These are phyloP conservation scores for Aspiorhynchus laticeps DNA, from an alignment of 2,113 vertebrate species.

Conservation along the genomic window DNA sequence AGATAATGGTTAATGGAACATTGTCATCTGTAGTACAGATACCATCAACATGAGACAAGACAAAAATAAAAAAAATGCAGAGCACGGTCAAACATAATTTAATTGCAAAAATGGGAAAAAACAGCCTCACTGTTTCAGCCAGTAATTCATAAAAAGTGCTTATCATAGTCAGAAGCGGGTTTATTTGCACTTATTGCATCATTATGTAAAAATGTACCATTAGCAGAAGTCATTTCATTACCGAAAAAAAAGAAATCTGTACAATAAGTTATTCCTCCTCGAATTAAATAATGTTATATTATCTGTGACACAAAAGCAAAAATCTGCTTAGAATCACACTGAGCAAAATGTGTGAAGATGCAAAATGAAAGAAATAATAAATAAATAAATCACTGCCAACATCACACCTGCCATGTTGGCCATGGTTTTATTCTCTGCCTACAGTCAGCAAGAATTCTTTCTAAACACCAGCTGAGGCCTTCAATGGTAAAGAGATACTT, in stretches of 20 bases:
- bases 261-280: not conserved
- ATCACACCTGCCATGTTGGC: slow-evolving; percentile 26
- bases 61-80: not conserved
- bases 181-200: not conserved
- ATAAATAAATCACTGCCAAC: slow-evolving; percentile 18
- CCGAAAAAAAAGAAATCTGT: not conserved
- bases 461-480: slow-evolving; percentile 24
- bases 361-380: slow-evolving; percentile 23
- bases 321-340: not conserved
- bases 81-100: not conserved
- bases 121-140: not conserved
- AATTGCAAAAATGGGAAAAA: not conserved
- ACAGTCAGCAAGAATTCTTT: not conserved
- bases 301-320: slow-evolving; percentile 1
- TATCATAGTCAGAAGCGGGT: not conserved
- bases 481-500: slow-evolving; percentile 17
- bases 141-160: not conserved
- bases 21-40: slow-evolving; percentile 27
- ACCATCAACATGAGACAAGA: not conserved
- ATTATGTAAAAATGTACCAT: not conserved
- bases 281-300: not conserved
- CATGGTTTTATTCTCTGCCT: not conserved
- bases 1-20: slow-evolving; percentile 44
- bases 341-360: slow-evolving; percentile 25
- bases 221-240: not conserved